Conservation (phyloP, 2,113 vertebrate genomes). For the Catharus bicknelli region DNA sequence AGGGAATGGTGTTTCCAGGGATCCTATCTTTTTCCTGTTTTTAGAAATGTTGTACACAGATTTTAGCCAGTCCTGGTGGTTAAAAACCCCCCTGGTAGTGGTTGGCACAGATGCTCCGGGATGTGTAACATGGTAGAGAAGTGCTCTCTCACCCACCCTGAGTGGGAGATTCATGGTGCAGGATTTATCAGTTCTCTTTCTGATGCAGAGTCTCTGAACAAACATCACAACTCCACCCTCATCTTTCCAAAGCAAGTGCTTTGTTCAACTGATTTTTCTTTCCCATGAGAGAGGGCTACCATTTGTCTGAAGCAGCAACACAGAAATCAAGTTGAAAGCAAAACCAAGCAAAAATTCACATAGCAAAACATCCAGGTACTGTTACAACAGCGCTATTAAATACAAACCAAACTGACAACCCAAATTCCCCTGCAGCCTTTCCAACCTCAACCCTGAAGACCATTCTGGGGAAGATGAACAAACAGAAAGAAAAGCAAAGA, state of each 20-base stretch:
- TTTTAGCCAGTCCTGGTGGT: neutral
- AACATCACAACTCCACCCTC: neutral
- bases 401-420: constrained; percentile 9
- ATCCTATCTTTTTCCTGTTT: neutral
- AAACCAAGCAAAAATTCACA: neutral
- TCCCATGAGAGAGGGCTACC: neutral
- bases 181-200: neutral
- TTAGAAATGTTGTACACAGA: neutral
- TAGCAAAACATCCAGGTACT: neutral
- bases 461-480: neutral
- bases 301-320: neutral
- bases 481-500: neutral
- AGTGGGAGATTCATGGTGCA: neutral
- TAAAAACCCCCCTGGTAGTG: neutral
- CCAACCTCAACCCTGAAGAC: neutral
- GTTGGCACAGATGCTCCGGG: neutral
- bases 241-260: neutral
- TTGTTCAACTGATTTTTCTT: neutral
- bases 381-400: neutral
- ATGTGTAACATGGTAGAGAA: neutral
- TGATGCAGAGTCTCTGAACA: neutral
- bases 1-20: neutral
- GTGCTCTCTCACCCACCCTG: fast-evolving
- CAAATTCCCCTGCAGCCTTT: neutral
- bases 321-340: neutral